phyloP scores from a whole-genome alignment of 2,113 vertebrate genomes.

The Aegypius monachus region DNA sequence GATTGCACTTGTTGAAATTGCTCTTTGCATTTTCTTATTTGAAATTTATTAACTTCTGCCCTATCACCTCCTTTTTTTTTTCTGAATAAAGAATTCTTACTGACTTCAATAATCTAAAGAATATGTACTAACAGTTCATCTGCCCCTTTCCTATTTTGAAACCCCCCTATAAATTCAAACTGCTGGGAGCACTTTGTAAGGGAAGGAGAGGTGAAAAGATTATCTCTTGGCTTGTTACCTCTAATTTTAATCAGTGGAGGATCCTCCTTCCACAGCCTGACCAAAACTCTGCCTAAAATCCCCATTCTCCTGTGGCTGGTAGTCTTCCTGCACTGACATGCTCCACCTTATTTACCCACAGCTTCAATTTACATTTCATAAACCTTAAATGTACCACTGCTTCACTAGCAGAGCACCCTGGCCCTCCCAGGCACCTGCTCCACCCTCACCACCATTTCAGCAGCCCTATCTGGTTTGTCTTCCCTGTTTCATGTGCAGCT shows the following conservation, averaged over 20 bases:
- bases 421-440: background rate
- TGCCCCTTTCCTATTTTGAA: background rate
- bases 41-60: background rate
- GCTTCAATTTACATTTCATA: background rate
- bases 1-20: background rate
- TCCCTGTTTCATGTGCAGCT: fast-evolving
- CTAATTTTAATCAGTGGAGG: background rate
- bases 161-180: background rate
- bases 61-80: background rate
- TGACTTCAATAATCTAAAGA: background rate
- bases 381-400: background rate
- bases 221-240: background rate
- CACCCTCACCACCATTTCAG: background rate
- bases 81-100: background rate
- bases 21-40: background rate
- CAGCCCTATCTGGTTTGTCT: background rate
- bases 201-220: background rate
- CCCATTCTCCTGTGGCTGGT: background rate
- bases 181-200: background rate
- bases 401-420: background rate
- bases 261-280: background rate
- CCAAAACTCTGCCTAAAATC: background rate
- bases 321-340: too few species aligned
- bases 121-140: background rate
- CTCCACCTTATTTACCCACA: background rate